These are phyloP conservation scores for Fissipunctia ypsillon DNA, from an alignment of 2,888 invertebrate species.

Conservation along the genomic window DNA sequence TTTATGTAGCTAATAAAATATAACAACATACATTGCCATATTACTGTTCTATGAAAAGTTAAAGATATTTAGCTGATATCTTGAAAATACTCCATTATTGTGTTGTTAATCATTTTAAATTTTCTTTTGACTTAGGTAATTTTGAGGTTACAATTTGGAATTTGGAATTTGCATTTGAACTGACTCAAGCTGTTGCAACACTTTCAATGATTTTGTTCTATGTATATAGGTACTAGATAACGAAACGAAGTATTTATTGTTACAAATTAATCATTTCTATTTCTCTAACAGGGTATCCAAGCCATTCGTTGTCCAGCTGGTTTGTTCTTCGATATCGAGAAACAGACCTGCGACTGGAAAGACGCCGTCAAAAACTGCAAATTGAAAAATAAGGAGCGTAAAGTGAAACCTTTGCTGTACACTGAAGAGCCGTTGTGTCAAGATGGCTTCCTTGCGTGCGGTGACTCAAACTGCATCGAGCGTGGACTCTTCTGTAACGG, in stretches of 20 bases:
- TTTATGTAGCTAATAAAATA: conserved; percentile 5
- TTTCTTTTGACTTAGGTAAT: not conserved
- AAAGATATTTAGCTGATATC: not conserved
- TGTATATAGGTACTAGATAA: not conserved
- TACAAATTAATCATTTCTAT: conserved; percentile 53
- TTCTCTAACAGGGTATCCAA: conserved; percentile 94
- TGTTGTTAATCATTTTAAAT: not conserved
- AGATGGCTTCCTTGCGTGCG: conserved; percentile 96
- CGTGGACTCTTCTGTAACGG: conserved; percentile 98
- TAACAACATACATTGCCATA: not conserved
- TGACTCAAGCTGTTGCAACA: conserved; percentile 14
- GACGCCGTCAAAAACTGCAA: conserved; percentile 98
- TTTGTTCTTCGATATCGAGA: conserved; percentile 97
- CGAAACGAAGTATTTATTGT: not conserved
- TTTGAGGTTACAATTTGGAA: conserved; percentile 12
- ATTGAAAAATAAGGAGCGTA: conserved; percentile 96
- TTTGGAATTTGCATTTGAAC: conserved; percentile 19
- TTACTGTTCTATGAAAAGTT: not conserved
- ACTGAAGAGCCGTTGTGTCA: conserved; percentile 97
- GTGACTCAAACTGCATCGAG: conserved; percentile 96
- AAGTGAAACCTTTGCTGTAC: conserved; percentile 95
- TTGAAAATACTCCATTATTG: conserved; percentile 1
- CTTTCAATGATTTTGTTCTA: conserved; percentile 5
- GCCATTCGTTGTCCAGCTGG: conserved; percentile 98
- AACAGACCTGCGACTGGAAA: conserved; percentile 98